Percentiles rank a stretch among this genome's conserved stretches.
Evolutionary conservation across 2,113 vertebrate species (phyloP).

Genomic region (Thalassoma bifasciatum): DNA sequence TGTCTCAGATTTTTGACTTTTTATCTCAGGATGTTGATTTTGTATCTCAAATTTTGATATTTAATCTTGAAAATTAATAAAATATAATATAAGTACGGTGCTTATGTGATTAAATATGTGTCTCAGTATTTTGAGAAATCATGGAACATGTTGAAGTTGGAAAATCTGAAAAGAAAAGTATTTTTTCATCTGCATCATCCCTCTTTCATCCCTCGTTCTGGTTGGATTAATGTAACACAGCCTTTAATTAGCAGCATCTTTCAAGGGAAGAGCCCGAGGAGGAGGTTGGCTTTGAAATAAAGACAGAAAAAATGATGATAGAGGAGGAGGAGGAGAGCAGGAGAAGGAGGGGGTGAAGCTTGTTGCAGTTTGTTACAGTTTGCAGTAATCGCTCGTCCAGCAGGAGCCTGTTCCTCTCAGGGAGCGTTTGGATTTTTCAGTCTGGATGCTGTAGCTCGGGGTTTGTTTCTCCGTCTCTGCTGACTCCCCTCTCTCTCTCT

Average conservation of each 20-base stretch:
- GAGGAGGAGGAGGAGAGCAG: conserved; percentile 53
- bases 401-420: conserved; percentile 63
- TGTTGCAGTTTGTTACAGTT: conserved; percentile 54
- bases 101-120: too few species aligned
- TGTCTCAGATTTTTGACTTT: too few species aligned
- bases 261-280: conserved; percentile 29
- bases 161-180: not conserved
- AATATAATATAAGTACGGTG: too few species aligned
- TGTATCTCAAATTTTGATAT: too few species aligned
- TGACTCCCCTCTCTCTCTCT: conserved; percentile 29
- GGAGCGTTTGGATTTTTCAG: conserved; percentile 60
- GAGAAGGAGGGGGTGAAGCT: conserved; percentile 42
- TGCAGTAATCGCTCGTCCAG: conserved; percentile 53
- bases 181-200: conserved; percentile 1
- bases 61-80: too few species aligned
- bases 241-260: conserved; percentile 70
- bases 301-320: conserved; percentile 50
- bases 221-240: conserved; percentile 39
- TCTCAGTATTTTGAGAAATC: too few species aligned
- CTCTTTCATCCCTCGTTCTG: conserved; percentile 28
- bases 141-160: too few species aligned
- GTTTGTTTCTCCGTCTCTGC: conserved; percentile 33
- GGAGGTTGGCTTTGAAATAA: conserved; percentile 52
- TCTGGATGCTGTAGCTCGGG: conserved; percentile 65
- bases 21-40: too few species aligned